phyloP scores from a whole-genome alignment of 2,888 invertebrate genomes.

The Drosophila bunnanda region DNA sequence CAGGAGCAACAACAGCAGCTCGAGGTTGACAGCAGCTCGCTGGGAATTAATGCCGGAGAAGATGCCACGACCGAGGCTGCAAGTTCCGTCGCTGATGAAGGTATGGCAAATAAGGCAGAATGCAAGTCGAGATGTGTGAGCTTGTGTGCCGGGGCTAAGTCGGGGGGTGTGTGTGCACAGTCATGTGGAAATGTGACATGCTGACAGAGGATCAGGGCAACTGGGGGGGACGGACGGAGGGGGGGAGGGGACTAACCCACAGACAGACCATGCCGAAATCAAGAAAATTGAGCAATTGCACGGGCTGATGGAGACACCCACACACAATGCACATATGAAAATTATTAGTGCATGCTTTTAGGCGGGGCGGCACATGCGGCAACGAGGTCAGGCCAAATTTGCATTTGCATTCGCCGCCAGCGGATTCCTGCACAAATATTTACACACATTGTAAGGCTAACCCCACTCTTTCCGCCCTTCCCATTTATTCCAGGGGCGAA shows the following conservation, averaged over 20 bases:
- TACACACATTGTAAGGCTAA: constrained; percentile 59
- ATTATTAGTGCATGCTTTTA: constrained; percentile 73
- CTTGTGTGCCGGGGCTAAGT: constrained; percentile 18
- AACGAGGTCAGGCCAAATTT: constrained; percentile 71
- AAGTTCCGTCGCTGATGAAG: constrained; percentile 79
- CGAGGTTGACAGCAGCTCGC: constrained; percentile 57
- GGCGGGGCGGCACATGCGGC: constrained; percentile 63
- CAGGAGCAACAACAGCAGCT: constrained; percentile 35
- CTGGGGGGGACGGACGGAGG: constrained; percentile 12
- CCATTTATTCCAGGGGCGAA: constrained; percentile 50
- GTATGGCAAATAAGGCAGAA: constrained; percentile 78
- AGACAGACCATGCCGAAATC: constrained; percentile 66
- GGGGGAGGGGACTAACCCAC: constrained; percentile 37
- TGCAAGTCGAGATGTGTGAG: constrained; percentile 50
- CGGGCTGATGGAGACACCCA: constrained; percentile 39
- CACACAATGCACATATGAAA: constrained; percentile 67
- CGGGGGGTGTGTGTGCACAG: constrained; percentile 45
- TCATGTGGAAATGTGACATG: constrained; percentile 70
- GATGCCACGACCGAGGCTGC: constrained; percentile 54
- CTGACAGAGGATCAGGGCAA: constrained; percentile 46
- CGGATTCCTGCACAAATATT: constrained; percentile 57
- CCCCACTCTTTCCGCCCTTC: constrained; percentile 18
- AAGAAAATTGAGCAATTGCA: constrained; percentile 77
- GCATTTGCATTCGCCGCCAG: constrained; percentile 61
- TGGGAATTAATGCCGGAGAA: constrained; percentile 73